phyloP scores from a whole-genome alignment of 30 jellyfish, hydroid and myxozoan species.

The Aurelia aurita complex sp. Pacific region DNA sequence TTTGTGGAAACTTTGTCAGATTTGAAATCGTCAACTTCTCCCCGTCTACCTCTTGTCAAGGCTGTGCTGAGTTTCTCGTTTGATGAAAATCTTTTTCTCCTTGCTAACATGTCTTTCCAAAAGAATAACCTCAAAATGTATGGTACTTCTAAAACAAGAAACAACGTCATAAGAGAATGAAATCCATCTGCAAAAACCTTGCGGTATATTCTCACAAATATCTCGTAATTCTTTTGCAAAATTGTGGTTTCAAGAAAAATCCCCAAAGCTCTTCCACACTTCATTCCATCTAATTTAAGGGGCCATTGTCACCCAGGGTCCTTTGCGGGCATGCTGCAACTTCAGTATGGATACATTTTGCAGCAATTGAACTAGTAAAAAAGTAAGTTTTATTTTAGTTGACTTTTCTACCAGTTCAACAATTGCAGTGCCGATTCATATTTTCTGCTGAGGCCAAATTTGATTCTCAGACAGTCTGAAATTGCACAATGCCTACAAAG shows the following conservation, averaged over 20 bases:
- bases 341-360: too few relatives aligned
- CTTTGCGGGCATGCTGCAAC: too few relatives aligned
- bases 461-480: too few relatives aligned
- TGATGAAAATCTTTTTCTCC: constrained; percentile 80
- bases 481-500: too few relatives aligned
- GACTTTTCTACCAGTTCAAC: too few relatives aligned
- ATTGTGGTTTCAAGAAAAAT: neutral
- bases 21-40: constrained; percentile 37
- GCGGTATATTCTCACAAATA: too few relatives aligned
- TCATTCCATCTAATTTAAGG: too few relatives aligned
- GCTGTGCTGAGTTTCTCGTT: constrained; percentile 22
- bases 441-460: too few relatives aligned
- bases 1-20: neutral
- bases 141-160: constrained; percentile 81
- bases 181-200: neutral
- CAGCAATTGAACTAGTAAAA: too few relatives aligned
- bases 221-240: neutral
- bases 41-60: constrained; percentile 50
- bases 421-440: too few relatives aligned
- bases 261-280: neutral
- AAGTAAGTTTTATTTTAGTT: too few relatives aligned
- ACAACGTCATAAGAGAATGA: neutral
- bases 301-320: too few relatives aligned
- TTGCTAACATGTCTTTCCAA: constrained; percentile 99
- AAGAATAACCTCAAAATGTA: constrained; percentile 91